Conservation (phyloP, 1,140 invertebrate genomes). For the Trichonephila inaurata region DNA sequence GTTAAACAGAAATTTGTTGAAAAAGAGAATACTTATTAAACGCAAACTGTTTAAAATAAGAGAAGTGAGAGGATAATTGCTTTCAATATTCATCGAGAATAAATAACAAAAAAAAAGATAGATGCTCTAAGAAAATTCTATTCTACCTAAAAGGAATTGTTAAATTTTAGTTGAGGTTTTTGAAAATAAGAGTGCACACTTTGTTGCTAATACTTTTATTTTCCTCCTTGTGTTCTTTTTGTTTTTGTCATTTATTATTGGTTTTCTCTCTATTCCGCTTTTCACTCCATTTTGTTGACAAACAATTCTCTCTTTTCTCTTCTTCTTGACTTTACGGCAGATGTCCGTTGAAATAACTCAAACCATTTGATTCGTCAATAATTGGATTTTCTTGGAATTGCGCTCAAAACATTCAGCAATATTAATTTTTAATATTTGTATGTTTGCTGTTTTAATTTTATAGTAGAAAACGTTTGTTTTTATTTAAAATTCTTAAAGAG, state of each 20-base stretch:
- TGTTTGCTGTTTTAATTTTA: background rate
- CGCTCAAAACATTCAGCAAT: background rate
- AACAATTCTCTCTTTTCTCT: too few relatives aligned
- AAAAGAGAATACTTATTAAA: background rate
- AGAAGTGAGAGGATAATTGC: background rate
- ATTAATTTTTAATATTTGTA: background rate
- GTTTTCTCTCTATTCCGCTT: background rate
- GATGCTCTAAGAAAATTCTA: background rate
- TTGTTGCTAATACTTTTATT: constrained; percentile 7
- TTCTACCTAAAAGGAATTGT: background rate
- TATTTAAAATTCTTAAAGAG: too few relatives aligned
- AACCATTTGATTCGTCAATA: too few relatives aligned
- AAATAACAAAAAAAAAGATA: background rate
- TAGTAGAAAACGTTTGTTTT: too few relatives aligned
- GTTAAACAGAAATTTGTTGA: background rate
- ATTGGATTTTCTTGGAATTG: background rate
- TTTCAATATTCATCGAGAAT: constrained; percentile 2
- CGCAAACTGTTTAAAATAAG: background rate
- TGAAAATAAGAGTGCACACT: background rate
- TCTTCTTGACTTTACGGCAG: too few relatives aligned
- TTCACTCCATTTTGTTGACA: background rate
- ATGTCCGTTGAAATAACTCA: too few relatives aligned
- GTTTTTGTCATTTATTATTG: background rate
- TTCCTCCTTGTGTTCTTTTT: background rate
- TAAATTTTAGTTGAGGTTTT: background rate